These are phyloP conservation scores for Punctoribates punctum DNA, from an alignment of 2,888 invertebrate genomes.

Conservation along the genomic window DNA sequence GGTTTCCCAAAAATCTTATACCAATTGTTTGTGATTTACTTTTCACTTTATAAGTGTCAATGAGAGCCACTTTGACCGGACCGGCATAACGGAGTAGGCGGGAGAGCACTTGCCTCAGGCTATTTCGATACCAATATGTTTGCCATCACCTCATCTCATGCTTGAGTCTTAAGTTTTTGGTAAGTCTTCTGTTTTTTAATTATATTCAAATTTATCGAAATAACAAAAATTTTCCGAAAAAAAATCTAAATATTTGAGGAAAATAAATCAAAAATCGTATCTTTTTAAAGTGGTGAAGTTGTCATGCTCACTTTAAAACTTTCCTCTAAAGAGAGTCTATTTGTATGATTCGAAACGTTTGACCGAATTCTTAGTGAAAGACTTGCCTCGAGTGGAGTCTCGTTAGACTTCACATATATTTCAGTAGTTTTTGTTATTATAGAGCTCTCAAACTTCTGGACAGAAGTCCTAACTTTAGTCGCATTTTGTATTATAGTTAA, in stretches of 20 bases:
- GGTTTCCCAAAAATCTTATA: neutral
- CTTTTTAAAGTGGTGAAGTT: no score
- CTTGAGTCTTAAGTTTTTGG: neutral
- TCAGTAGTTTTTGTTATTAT: neutral
- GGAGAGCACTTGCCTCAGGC: constrained; percentile 25
- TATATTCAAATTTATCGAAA: no score
- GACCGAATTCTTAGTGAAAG: neutral
- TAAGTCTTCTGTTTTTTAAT: neutral
- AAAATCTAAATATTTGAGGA: no score
- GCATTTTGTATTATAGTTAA: neutral
- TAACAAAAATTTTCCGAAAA: no score
- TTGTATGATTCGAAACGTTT: no score
- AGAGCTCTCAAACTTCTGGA: neutral
- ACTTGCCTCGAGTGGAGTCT: neutral
- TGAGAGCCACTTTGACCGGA: constrained; percentile 17
- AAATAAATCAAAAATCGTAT: no score
- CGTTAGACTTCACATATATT: constrained; percentile 1
- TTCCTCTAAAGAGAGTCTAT: neutral
- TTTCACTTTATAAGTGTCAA: constrained; percentile 33
- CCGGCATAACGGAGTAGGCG: constrained; percentile 32
- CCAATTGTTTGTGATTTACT: constrained; percentile 30
- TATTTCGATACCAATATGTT: constrained; percentile 1
- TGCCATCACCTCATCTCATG: constrained; percentile 9
- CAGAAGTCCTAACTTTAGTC: neutral
- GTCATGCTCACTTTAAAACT: neutral